These are phyloP conservation scores for Tuberolachnus salignus DNA, from an alignment of 2,888 invertebrate species.

Conservation along the genomic window DNA sequence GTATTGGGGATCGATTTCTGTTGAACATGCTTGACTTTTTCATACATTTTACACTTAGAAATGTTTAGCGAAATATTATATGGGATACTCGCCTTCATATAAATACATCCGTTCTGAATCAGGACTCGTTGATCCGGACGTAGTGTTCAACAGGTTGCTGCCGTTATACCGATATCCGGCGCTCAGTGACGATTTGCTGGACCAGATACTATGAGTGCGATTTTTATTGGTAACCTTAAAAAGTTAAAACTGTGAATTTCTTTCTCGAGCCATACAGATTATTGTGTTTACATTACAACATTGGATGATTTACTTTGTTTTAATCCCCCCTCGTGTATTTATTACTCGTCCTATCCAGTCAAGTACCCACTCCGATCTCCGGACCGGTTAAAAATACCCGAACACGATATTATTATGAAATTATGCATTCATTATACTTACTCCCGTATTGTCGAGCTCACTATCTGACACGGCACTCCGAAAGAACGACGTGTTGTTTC, in stretches of 20 bases:
- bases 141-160: conserved; percentile 79
- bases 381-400: too few species aligned
- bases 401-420: not conserved
- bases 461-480: conserved; percentile 93
- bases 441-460: conserved; percentile 72
- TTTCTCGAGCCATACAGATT: not conserved
- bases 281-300: too few species aligned
- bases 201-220: conserved; percentile 88
- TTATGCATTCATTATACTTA: conserved; percentile 32
- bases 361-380: too few species aligned
- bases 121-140: conserved; percentile 81
- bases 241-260: conserved; percentile 70
- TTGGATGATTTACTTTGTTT: too few species aligned
- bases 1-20: too few species aligned
- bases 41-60: too few species aligned
- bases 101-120: conserved; percentile 88
- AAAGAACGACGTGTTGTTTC: conserved; percentile 64
- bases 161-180: conserved; percentile 86
- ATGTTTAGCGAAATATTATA: too few species aligned
- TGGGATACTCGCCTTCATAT: conserved; percentile 74
- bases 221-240: conserved; percentile 67
- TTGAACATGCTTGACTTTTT: too few species aligned
- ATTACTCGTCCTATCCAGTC: too few species aligned
- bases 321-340: too few species aligned
- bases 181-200: conserved; percentile 86